Conservation (phyloP, 2,888 invertebrate genomes). For the Diplazon laetatorius region DNA sequence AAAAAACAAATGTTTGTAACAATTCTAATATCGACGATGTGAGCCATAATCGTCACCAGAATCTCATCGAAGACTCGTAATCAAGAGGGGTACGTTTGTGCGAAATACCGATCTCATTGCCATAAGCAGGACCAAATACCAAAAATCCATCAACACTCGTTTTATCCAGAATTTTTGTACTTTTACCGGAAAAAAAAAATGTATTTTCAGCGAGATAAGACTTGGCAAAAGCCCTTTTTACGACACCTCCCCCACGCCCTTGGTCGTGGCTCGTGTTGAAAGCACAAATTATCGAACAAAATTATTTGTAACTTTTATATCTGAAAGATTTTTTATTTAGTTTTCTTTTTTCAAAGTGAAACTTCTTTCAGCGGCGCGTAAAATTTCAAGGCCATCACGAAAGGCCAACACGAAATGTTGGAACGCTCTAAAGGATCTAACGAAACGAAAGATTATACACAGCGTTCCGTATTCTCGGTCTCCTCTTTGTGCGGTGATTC, state of each 20-base stretch:
- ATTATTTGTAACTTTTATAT: not conserved
- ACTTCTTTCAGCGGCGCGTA: no score
- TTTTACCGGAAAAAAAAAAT: not conserved
- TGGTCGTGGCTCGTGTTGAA: not conserved
- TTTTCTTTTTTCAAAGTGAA: constrained; percentile 4
- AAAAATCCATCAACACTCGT: not conserved
- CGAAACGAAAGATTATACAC: no score
- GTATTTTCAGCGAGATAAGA: not conserved
- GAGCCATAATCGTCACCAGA: constrained; percentile 12
- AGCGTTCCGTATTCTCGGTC: no score
- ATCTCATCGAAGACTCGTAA: constrained; percentile 14
- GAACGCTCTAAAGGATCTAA: no score
- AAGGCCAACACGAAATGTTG: no score
- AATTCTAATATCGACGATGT: constrained; percentile 36
- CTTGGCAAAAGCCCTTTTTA: not conserved
- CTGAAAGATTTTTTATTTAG: not conserved
- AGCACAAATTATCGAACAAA: not conserved
- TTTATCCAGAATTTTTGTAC: not conserved
- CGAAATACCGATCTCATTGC: not conserved
- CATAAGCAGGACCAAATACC: constrained; percentile 8
- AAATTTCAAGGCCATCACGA: no score
- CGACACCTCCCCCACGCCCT: no score
- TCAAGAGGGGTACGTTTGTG: constrained; percentile 7
- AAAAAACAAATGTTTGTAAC: constrained; percentile 35
- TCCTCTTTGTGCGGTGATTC: no score